A percentile compares a stretch with the other conserved stretches of the same genome.
These are phyloP conservation scores for Podocnemis expansa DNA, from an alignment of 2,113 vertebrate species.

Conservation along the genomic window DNA sequence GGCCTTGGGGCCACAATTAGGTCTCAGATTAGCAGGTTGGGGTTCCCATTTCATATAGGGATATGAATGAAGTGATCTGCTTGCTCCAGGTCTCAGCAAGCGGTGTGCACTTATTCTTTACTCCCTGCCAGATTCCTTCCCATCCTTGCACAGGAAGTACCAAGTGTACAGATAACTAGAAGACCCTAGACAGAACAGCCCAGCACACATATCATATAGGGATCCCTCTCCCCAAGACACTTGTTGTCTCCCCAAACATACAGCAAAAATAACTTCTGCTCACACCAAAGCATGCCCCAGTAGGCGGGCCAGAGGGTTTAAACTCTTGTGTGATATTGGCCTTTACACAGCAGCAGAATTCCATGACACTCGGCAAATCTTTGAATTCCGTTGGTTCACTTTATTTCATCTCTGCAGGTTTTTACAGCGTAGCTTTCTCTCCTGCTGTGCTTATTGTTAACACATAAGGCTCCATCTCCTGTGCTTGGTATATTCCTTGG, in stretches of 20 bases:
- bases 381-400: neutral
- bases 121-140: neutral
- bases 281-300: neutral
- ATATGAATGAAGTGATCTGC: neutral
- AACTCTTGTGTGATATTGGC: fast-evolving
- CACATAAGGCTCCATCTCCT: neutral
- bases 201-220: neutral
- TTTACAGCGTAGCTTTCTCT: neutral
- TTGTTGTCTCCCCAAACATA: neutral
- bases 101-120: neutral
- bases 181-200: neutral
- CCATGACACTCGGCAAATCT: neutral
- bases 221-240: neutral
- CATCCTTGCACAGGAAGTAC: neutral
- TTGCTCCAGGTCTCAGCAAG: constrained; percentile 11
- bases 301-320: neutral
- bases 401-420: neutral
- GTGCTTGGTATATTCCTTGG: neutral
- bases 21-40: neutral
- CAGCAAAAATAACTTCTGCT: neutral
- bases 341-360: neutral
- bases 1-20: neutral
- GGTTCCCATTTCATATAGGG: neutral
- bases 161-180: constrained; percentile 27
- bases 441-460: neutral